Evolutionary conservation across 2,797 vertebrate genomes (phyloP), one percentile per base, ranked within the genome.

Genomic region (Bovichtus diacanthus): DNA sequence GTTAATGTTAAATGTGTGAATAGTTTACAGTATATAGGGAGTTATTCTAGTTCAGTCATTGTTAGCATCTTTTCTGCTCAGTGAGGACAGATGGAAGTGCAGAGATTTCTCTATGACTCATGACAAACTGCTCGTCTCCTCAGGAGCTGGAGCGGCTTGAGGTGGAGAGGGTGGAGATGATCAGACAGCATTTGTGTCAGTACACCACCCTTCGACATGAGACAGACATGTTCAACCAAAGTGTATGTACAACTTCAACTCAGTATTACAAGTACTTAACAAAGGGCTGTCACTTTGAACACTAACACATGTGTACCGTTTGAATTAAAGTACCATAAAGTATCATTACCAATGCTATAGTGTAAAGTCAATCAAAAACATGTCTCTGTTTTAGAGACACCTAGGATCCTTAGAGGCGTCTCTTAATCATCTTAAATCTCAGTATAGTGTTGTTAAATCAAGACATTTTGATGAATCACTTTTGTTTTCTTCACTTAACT

Each of bases 171-270:
- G 96, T 99, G 59, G 98, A 99, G 92, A 97, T 98, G 96, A 98
- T 99, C 83, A 90, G 97, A 27, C 98, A 99, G 69, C 97, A 99
- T 1, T 96, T 99, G 77, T 96, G 97, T 89, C 98, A 99, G 86
- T 99, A 99, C 87, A 99, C 98, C 1, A 98, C 98, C 68, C 94
- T 99, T 44, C 94, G 98, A 41, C 98, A 99, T 0, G 98, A 99
- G 91, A 99, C 98, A 0, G 98, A 99, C 93, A 99, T 99, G 98
- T 99, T 99, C 95, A 99, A 99, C 96, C 98, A 99, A 95, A 98
- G 98, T 27, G 98, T 99, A 85, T 97, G 98, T 96, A 4, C 9
- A 25, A 18, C 21, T 7, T 19, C 9, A 9, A 11, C 23, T 38
- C 55, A 31, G 13, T 4, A 16, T 36, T 12, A 10, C n/a, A 19